Evolutionary conservation across 2,888 invertebrate genomes (phyloP), one percentile per base, ranked within the genome.

Genomic region (Ferrisia virgata): DNA sequence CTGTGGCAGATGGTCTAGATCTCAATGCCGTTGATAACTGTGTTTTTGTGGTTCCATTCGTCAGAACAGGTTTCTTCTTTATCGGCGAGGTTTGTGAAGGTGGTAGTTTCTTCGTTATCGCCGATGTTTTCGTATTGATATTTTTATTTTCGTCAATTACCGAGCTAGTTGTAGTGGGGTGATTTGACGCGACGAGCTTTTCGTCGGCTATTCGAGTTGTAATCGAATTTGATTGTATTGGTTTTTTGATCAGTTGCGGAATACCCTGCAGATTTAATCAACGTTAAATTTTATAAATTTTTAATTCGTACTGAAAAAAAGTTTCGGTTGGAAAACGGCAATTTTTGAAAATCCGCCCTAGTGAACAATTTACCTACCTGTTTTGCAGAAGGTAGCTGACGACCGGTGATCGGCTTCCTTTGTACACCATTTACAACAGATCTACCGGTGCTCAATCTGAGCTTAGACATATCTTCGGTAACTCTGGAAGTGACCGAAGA

Each of bases 1-100:
- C 64, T 9, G 76, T 88, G 8, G 93, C 94, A 89, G 98, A 97
- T 87, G 92, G 91, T 0, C 97, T 92, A 0, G 93, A 92, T 89
- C 97, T 98, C 85, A 22, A 53, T 53, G 53, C n/a, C 15, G 47
- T n/a, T n/a, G n/a, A n/a, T n/a, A n/a, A n/a, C n/a, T 92, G 91
- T 36, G 90, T 89, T 89, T 97, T 53, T 0, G 97, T 15, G 91
- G 87, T 0, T 88, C 89, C 84, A 92, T 88, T 86, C 90, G 88
- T 58, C 89, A 88, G 31, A 88, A n/a, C n/a, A n/a, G 87, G 81
- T 5, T 43, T 58, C 28, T 22, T 58, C 43, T 47, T 28, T 22
- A 81, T 39, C 40, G 81, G 47, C 25, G 81, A 39, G 79, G 82
- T n/a, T 5, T 39, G 69, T 76, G 36, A 11, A 33, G 58, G 28